Percentiles rank a stretch among this genome's conserved stretches.
phyloP scores from a whole-genome alignment of 2,797 vertebrate species.

The Tinamus major region DNA sequence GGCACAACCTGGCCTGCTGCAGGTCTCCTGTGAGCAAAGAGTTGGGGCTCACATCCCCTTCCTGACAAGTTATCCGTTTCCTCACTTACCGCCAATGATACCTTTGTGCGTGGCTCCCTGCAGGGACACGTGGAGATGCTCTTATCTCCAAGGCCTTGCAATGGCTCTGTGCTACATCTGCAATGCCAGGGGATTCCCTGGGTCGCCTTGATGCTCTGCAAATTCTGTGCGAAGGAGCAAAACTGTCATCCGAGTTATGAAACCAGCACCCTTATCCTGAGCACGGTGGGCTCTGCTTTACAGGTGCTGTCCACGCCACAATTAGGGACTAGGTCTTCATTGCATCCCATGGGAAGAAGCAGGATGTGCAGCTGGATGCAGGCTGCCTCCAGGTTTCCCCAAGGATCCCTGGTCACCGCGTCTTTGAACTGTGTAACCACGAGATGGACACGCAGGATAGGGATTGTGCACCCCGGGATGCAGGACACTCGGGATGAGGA shows the following conservation, averaged over 20 bases:
- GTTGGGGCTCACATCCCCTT: neutral
- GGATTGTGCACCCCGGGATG: neutral
- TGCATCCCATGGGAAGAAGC: neutral
- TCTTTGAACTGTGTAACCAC: accelerated
- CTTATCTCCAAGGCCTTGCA: neutral
- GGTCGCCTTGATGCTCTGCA: neutral
- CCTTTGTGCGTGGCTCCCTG: accelerated
- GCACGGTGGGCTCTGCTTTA: accelerated
- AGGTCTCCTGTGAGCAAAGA: accelerated
- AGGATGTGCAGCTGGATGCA: neutral
- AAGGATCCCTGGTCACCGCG: neutral
- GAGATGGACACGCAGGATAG: neutral
- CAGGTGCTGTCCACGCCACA: neutral
- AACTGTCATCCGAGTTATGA: neutral
- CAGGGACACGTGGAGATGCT: neutral
- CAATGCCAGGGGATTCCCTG: neutral
- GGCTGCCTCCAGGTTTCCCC: neutral
- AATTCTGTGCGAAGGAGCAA: accelerated
- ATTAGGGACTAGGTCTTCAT: neutral
- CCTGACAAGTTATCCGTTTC: neutral
- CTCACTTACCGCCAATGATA: neutral
- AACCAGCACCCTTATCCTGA: neutral
- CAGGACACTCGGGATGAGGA: neutral
- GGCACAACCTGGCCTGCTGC: neutral
- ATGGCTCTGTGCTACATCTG: accelerated